A percentile compares a stretch with the other conserved stretches of the same genome.
These are phyloP conservation scores for Mormyrus lacerda DNA, from an alignment of 2,113 vertebrate genomes.

Conservation along the genomic window DNA sequence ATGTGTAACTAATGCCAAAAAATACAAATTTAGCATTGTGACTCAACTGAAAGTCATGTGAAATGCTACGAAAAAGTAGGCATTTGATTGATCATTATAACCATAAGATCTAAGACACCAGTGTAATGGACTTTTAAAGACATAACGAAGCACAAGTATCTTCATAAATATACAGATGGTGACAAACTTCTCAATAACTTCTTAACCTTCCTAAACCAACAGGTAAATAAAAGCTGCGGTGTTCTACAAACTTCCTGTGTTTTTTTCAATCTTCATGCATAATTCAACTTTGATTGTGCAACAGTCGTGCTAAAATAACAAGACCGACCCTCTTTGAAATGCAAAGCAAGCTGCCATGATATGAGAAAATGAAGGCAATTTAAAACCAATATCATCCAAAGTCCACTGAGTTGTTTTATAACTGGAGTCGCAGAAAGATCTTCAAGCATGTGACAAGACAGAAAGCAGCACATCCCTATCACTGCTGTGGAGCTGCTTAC, in stretches of 20 bases:
- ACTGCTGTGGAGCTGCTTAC: neutral
- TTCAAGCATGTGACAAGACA: neutral
- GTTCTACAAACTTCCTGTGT: neutral
- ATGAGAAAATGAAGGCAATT: neutral
- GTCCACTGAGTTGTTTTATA: neutral
- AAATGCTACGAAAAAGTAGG: neutral
- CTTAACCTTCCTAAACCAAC: neutral
- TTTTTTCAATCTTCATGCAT: neutral
- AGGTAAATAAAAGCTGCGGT: neutral
- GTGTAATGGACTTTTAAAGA: neutral
- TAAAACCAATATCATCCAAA: neutral
- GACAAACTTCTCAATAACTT: neutral
- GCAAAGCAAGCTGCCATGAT: conserved; percentile 3
- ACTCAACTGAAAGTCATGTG: neutral
- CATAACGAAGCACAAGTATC: neutral
- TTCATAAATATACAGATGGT: neutral
- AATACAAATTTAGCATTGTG: neutral
- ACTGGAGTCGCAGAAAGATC: too few species aligned
- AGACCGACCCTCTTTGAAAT: neutral
- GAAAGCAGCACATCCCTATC: neutral
- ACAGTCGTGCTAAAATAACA: neutral
- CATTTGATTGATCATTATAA: neutral
- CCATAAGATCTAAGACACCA: neutral
- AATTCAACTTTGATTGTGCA: neutral
- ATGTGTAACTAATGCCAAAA: neutral